Percentiles rank a stretch among this genome's conserved stretches.
phyloP scores from a whole-genome alignment of 2,797 vertebrate genomes.

The Hoplostethus atlanticus region DNA sequence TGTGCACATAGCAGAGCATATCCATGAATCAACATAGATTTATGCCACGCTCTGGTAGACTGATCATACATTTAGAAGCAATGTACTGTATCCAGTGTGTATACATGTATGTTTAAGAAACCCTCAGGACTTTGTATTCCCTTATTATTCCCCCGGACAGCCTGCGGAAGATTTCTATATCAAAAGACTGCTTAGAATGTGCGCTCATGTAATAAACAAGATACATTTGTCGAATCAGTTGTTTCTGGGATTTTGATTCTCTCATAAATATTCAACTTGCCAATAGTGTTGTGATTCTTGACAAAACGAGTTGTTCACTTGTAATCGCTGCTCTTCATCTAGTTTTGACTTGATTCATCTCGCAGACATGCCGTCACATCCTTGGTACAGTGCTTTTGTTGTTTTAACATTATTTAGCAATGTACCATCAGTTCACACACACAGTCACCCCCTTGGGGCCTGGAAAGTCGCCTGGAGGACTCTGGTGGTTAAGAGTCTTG shows the following conservation, averaged over 20 bases:
- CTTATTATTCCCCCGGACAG: slow-evolving; percentile 19
- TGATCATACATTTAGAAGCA: not conserved
- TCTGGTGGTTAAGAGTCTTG: not conserved
- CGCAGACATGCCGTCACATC: not conserved
- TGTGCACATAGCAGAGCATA: slow-evolving; percentile 48
- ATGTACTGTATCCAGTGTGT: slow-evolving; percentile 13
- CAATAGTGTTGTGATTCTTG: not conserved
- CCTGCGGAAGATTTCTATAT: slow-evolving; percentile 48
- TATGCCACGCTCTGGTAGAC: slow-evolving; percentile 17
- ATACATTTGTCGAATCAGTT: slow-evolving; percentile 58
- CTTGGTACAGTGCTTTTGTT: slow-evolving; percentile 6
- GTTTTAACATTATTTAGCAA: not conserved
- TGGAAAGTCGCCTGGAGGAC: not conserved
- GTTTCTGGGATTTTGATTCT: slow-evolving; percentile 5
- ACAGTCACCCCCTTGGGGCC: too few species aligned
- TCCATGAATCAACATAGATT: slow-evolving; percentile 22
- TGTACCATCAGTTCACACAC: not conserved
- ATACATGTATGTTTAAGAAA: slow-evolving; percentile 45
- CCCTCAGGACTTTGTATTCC: slow-evolving; percentile 55
- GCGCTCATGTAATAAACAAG: slow-evolving; percentile 67
- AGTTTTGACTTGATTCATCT: slow-evolving; percentile 13
- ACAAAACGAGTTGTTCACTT: not conserved
- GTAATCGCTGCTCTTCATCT: not conserved
- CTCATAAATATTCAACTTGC: not conserved
- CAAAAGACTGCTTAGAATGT: slow-evolving; percentile 45